phyloP scores from a whole-genome alignment of 2,113 vertebrate species.

The Natator depressus region DNA sequence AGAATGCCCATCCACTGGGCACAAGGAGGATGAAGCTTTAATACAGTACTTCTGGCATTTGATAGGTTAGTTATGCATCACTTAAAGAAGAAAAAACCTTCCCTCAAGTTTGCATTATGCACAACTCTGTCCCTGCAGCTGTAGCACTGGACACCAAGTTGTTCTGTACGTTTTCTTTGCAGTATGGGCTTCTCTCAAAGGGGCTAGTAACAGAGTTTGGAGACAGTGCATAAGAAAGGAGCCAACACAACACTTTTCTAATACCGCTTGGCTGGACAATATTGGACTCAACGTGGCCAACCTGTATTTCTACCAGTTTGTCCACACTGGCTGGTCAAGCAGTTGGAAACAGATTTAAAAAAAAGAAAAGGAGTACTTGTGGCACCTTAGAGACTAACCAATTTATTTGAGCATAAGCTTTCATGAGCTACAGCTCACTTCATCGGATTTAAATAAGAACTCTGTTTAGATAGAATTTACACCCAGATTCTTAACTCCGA shows the following conservation, averaged over 20 bases:
- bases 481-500: not conserved
- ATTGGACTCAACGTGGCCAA: fast-evolving
- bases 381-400: too few relatives aligned
- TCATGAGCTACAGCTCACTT: too few relatives aligned
- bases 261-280: fast-evolving
- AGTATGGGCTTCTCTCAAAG: fast-evolving
- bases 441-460: not conserved
- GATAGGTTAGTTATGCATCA: not conserved
- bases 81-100: not conserved
- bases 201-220: fast-evolving
- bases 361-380: not conserved
- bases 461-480: not conserved
- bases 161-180: too few relatives aligned
- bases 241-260: not conserved
- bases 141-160: fast-evolving
- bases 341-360: not conserved
- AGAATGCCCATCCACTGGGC: not conserved
- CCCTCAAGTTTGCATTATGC: not conserved
- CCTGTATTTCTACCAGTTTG: fast-evolving
- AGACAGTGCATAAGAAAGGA: not conserved
- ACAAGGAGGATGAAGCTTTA: not conserved
- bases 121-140: not conserved
- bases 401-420: too few relatives aligned
- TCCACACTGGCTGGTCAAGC: not conserved
- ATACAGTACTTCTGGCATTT: not conserved